phyloP scores from a whole-genome alignment of 2,888 invertebrate genomes.

The Odontocolon sp. region DNA sequence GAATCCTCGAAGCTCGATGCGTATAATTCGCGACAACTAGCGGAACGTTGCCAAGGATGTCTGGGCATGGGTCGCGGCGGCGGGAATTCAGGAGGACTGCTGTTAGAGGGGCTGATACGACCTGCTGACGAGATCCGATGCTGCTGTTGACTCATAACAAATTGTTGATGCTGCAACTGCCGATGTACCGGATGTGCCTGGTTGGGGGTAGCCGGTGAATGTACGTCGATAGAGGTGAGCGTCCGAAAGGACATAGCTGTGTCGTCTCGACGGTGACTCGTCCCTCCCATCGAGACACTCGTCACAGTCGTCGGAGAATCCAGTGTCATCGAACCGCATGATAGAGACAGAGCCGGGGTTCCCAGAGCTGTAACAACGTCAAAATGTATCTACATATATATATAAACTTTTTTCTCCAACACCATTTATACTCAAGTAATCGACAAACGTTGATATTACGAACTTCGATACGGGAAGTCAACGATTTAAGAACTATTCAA shows the following conservation, averaged over 20 bases:
- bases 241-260: constrained; percentile 84
- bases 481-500: constrained; percentile 8
- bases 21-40: constrained; percentile 91
- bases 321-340: constrained; percentile 86
- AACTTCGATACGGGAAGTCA: too few relatives aligned
- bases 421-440: constrained; percentile 13
- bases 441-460: too few relatives aligned
- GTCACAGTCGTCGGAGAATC: constrained; percentile 92
- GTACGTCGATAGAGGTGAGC: constrained; percentile 83
- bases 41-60: constrained; percentile 89
- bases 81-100: constrained; percentile 80
- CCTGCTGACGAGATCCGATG: constrained; percentile 80
- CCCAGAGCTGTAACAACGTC: constrained; percentile 74
- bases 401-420: constrained; percentile 3
- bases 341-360: constrained; percentile 83
- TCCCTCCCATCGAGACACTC: constrained; percentile 84
- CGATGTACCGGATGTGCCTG: constrained; percentile 78
- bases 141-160: constrained; percentile 71
- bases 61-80: constrained; percentile 80
- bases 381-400: background rate
- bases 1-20: constrained; percentile 89
- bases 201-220: constrained; percentile 83
- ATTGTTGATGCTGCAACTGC: constrained; percentile 69
- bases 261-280: constrained; percentile 85
- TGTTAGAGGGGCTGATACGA: constrained; percentile 81